Conservation (phyloP, 2,888 invertebrate genomes). For the Dyspetes luteomarginatus region DNA sequence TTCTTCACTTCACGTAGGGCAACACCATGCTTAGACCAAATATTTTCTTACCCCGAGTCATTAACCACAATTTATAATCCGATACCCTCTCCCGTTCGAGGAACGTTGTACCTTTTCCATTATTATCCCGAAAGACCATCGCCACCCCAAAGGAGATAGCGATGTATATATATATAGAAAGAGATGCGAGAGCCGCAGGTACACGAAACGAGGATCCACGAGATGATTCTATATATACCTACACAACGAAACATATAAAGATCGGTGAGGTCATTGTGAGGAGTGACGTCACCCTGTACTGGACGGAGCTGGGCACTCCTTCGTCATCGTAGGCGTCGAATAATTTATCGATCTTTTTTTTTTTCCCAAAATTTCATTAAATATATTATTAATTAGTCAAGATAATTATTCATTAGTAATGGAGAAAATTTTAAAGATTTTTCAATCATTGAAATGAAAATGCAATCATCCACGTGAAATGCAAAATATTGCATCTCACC, state of each 20-base stretch:
- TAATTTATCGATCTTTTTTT: slow-evolving; percentile 43
- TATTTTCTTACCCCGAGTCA: slow-evolving; percentile 45
- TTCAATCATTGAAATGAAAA: slow-evolving; percentile 17
- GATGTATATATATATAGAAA: no score
- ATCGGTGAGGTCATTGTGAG: slow-evolving; percentile 69
- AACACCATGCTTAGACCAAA: slow-evolving; percentile 55
- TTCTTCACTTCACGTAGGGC: slow-evolving; percentile 2
- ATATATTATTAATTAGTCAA: not conserved
- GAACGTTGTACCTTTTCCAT: slow-evolving; percentile 11
- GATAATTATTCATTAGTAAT: not conserved
- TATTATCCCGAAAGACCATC: slow-evolving; percentile 18
- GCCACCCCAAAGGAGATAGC: not conserved
- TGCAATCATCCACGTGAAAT: slow-evolving; percentile 60
- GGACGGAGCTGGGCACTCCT: slow-evolving; percentile 59
- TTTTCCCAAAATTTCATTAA: not conserved
- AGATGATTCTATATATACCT: slow-evolving; percentile 37
- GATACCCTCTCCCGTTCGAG: slow-evolving; percentile 3
- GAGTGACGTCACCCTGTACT: slow-evolving; percentile 64
- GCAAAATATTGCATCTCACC: slow-evolving; percentile 43
- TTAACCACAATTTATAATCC: not conserved
- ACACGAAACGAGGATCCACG: slow-evolving; percentile 41
- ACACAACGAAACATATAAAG: slow-evolving; percentile 62
- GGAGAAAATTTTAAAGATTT: slow-evolving; percentile 1
- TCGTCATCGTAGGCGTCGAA: slow-evolving; percentile 54
- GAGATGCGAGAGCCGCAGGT: slow-evolving; percentile 2